Evolutionary conservation across 2,113 vertebrate species (phyloP).

Genomic region (Campylomormyrus numenius): DNA sequence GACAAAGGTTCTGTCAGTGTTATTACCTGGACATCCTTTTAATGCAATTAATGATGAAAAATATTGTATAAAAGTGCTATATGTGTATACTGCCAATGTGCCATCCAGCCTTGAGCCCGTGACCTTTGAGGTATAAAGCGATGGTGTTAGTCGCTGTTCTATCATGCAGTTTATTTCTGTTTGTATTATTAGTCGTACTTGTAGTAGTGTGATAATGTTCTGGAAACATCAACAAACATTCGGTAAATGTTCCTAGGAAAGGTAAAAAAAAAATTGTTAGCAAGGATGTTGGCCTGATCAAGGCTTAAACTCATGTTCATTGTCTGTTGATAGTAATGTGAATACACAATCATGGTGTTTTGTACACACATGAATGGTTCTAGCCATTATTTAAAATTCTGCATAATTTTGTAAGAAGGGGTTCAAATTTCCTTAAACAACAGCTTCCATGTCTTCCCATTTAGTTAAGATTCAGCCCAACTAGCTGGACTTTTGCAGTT

Average conservation of each 20-base stretch:
- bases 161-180: not conserved
- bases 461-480: not conserved
- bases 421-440: not conserved
- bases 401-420: not conserved
- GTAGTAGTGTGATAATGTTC: not conserved
- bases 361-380: not conserved
- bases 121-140: not conserved
- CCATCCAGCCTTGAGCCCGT: not conserved
- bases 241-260: not conserved
- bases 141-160: not conserved
- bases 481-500: not conserved
- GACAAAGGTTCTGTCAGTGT: not conserved
- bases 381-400: not conserved
- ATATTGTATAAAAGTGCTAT: not conserved
- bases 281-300: not conserved
- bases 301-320: not conserved
- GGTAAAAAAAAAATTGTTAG: not conserved
- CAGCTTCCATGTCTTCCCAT: not conserved
- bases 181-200: not conserved
- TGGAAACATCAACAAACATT: not conserved
- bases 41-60: not conserved
- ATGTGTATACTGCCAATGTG: not conserved
- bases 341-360: not conserved
- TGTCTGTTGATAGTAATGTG: not conserved
- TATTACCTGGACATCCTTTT: not conserved